phyloP scores from a whole-genome alignment of 2,113 vertebrate genomes.

The Bungarus multicinctus region DNA sequence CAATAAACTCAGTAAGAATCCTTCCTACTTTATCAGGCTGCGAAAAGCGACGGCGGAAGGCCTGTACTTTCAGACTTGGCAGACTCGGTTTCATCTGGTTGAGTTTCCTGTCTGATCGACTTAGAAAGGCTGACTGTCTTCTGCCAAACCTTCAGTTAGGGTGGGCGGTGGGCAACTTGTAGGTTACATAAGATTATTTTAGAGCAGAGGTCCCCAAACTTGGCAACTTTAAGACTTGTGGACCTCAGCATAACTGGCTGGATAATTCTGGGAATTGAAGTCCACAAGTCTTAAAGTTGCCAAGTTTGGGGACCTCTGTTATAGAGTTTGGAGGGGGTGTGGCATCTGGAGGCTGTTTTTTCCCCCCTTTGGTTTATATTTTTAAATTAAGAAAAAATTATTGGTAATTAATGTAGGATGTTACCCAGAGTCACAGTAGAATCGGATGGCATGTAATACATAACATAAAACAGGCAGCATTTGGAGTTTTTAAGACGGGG shows the following conservation, averaged over 20 bases:
- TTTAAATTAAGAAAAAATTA: not conserved
- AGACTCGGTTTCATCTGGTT: not conserved
- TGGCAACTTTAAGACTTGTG: too few species aligned
- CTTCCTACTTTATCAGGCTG: not conserved
- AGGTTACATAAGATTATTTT: not conserved
- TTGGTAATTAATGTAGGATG: not conserved
- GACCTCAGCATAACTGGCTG: too few species aligned
- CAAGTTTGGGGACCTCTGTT: too few species aligned
- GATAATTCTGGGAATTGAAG: too few species aligned
- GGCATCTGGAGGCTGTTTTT: not conserved
- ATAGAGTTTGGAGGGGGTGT: not conserved
- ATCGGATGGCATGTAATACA: not conserved
- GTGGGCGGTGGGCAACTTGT: not conserved
- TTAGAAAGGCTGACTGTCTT: not conserved
- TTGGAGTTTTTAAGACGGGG: not conserved
- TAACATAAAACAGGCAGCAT: not conserved
- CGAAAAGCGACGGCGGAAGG: not conserved
- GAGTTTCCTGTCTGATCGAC: not conserved
- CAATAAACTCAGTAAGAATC: not conserved
- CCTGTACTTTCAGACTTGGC: not conserved
- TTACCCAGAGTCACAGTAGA: not conserved
- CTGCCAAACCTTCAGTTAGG: not conserved
- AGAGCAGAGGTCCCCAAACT: not conserved
- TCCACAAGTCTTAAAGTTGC: too few species aligned
- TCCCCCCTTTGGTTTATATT: not conserved